Percentiles rank a stretch among this genome's conserved stretches.
Evolutionary conservation across 1,140 invertebrate genomes (phyloP).

Genomic region (Sitophilus oryzae): DNA sequence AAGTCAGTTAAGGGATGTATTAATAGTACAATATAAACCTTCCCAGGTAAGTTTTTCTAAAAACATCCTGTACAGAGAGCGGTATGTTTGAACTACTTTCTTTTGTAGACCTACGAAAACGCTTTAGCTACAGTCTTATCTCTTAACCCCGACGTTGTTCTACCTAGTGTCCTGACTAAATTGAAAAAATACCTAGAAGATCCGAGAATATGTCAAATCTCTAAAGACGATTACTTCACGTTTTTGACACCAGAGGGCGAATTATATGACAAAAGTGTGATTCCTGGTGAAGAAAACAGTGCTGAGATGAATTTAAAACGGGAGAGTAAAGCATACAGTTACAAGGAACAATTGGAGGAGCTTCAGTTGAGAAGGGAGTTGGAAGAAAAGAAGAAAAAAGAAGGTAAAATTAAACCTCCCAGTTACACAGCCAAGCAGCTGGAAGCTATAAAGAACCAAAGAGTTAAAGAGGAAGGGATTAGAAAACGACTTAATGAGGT

Average conservation of each 20-base stretch:
- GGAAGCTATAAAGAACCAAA: slow-evolving; percentile 81
- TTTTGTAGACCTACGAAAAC: slow-evolving; percentile 55
- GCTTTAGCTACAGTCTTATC: slow-evolving; percentile 59
- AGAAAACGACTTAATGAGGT: slow-evolving; percentile 60
- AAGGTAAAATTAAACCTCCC: slow-evolving; percentile 73
- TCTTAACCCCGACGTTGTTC: slow-evolving; percentile 58
- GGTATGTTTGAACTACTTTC: no score
- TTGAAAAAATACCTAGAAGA: slow-evolving; percentile 58
- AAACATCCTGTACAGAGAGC: slow-evolving; percentile 2
- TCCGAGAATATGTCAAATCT: slow-evolving; percentile 64
- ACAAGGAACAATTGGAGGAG: slow-evolving; percentile 95
- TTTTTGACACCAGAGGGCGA: slow-evolving; percentile 84
- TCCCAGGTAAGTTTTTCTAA: slow-evolving; percentile 45
- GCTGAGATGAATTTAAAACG: slow-evolving; percentile 83
- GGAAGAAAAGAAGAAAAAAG: slow-evolving; percentile 76
- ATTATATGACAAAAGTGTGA: slow-evolving; percentile 83
- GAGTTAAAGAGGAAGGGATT: slow-evolving; percentile 77
- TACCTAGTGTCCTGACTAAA: slow-evolving; percentile 49
- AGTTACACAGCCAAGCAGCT: slow-evolving; percentile 83
- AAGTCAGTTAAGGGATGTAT: slow-evolving; percentile 52
- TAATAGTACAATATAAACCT: slow-evolving; percentile 56
- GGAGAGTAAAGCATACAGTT: slow-evolving; percentile 95
- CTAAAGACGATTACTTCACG: slow-evolving; percentile 82
- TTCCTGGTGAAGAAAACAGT: slow-evolving; percentile 67
- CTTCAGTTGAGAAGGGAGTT: slow-evolving; percentile 85